phyloP scores from a whole-genome alignment of 1,140 invertebrate species.

The Bombus consobrinus region DNA sequence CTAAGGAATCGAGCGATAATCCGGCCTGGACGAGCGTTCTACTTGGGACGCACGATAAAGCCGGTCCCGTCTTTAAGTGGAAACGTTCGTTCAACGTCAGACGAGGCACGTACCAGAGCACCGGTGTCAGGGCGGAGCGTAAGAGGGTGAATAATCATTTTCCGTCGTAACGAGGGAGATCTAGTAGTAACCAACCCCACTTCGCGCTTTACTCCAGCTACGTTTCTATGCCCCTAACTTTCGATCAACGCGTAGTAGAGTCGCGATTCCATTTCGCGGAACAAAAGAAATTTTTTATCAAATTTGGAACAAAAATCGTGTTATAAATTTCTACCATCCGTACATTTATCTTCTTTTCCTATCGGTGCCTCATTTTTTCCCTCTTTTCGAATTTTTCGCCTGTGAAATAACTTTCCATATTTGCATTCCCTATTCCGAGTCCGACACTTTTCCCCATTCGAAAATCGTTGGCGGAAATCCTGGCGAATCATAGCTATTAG shows the following conservation, averaged over 20 bases:
- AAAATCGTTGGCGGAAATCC: not conserved
- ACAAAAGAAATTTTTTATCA: too few species aligned
- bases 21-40: conserved; percentile 58
- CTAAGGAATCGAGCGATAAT: conserved; percentile 66
- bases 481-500: conserved; percentile 22
- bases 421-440: not conserved
- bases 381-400: not conserved
- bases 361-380: not conserved
- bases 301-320: not conserved
- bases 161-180: conserved; percentile 73
- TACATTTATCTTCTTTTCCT: not conserved
- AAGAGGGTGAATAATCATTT: conserved; percentile 78
- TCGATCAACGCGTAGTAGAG: not conserved
- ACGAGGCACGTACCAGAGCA: conserved; percentile 53
- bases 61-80: conserved; percentile 72
- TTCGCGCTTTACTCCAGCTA: conserved; percentile 62
- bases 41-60: conserved; percentile 65
- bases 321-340: not conserved
- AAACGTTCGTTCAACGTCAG: conserved; percentile 77
- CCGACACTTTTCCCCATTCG: not conserved
- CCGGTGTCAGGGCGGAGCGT: conserved; percentile 45
- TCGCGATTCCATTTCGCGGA: not conserved
- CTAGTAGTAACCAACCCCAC: conserved; percentile 72
- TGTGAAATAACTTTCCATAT: not conserved
- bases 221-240: conserved; percentile 46